Base-by-base conservation (phyloP, 2,888 invertebrate species). In the Syrphus vitripennis region DNA sequence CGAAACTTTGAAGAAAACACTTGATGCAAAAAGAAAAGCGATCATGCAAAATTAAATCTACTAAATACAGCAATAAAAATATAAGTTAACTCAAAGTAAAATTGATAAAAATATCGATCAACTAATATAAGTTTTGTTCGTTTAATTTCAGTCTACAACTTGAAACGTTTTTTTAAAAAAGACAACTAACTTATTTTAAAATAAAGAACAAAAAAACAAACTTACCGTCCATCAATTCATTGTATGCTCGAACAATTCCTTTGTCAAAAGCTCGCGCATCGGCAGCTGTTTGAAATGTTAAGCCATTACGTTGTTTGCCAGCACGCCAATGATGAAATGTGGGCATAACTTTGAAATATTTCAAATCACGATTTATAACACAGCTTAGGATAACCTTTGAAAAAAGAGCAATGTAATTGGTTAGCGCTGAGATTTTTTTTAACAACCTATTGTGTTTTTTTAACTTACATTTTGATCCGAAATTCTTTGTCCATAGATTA, bases 281-380 rank as follows among this genome's bases (percentile, higher is more conserved):
- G 9, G 98, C 98, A 42, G 98, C 98, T 70, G 98, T 97, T 93
- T 98, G 98, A 94, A 99, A 99, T 70, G 98, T 98, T 89, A 99
- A 94, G 65, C 98, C 99, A 93, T 97, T 98, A 89, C 97, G 96
- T 93, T 97, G 97, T 93, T 98, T 97, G 79, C 97, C 98, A 21
- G 98, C 98, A 91, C 96, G 96, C 98, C 98, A 99, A 93, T 98
- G 98, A 94, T 98, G 98, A 94, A 99, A 99, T 57, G 98, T 98
- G 37, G 99, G 98, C 97, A 98, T 98, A 90, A 98, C 98, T 94
- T 97, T 98, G 93, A 97, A 97, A 94, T 98, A 98, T 92, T 97
- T 97, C 93, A 98, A 97, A 93, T 98, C 98, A 92, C 97, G 97
- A 93, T 98, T 98, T 92, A 98, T 97, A 69, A 96, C 96, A 94